These are phyloP conservation scores for Xerus inauris DNA, from an alignment of 2,113 vertebrate species.

Conservation along the genomic window DNA sequence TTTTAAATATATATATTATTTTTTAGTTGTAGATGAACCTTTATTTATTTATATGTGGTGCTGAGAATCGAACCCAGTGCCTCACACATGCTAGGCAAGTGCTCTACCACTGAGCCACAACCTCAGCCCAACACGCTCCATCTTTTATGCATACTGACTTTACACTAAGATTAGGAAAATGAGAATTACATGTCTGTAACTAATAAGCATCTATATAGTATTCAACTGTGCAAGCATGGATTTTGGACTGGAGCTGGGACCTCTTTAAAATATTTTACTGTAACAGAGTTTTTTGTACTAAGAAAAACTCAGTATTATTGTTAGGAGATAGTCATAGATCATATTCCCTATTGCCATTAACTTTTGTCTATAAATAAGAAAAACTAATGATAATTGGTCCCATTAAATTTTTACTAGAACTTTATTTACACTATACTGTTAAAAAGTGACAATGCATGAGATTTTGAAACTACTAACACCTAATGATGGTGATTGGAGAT, in stretches of 20 bases:
- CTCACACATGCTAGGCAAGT: too few species aligned
- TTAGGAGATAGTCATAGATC: slow-evolving; percentile 11
- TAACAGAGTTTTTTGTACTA: not conserved
- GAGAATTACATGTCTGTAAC: not conserved
- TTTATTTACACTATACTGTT: not conserved
- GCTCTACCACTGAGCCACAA: too few species aligned
- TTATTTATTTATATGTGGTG: too few species aligned
- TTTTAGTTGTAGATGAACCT: too few species aligned
- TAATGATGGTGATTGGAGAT: not conserved
- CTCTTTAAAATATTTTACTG: not conserved
- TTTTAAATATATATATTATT: too few species aligned
- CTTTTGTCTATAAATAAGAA: not conserved
- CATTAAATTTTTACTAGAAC: slow-evolving; percentile 21
- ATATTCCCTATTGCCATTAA: slow-evolving; percentile 21
- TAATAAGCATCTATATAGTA: not conserved
- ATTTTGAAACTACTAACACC: slow-evolving; percentile 31
- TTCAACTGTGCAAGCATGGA: not conserved
- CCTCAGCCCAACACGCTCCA: too few species aligned
- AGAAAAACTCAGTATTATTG: slow-evolving; percentile 11
- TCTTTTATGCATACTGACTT: slow-evolving; percentile 21
- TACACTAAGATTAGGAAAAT: slow-evolving; percentile 27
- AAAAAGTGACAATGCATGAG: slow-evolving; percentile 36
- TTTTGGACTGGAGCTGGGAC: not conserved
- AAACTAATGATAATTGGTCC: slow-evolving; percentile 7
- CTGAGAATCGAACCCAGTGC: too few species aligned